Conservation (phyloP, 2,888 invertebrate species). For the Flabesymbios commensalis region DNA sequence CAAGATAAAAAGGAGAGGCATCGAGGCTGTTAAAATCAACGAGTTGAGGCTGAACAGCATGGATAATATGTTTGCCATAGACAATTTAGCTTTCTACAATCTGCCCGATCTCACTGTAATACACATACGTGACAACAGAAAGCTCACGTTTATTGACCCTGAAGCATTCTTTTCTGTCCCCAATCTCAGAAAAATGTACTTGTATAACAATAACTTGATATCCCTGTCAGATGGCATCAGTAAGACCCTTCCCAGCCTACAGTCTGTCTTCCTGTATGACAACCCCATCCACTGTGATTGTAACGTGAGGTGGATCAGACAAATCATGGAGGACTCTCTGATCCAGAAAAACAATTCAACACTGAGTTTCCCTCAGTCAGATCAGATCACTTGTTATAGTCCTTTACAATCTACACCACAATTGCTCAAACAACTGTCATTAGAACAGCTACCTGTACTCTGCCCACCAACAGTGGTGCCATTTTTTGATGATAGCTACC, state of each 20-base stretch:
- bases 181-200: constrained; percentile 74
- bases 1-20: constrained; percentile 7
- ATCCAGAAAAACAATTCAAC: too few relatives aligned
- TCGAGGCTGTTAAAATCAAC: constrained; percentile 43
- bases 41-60: constrained; percentile 57
- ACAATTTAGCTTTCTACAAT: constrained; percentile 57
- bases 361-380: too few relatives aligned
- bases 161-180: constrained; percentile 58
- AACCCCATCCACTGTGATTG: constrained; percentile 64
- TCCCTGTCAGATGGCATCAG: constrained; percentile 55
- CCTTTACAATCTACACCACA: too few relatives aligned
- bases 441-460: too few relatives aligned
- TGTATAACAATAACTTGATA: constrained; percentile 68
- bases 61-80: constrained; percentile 57
- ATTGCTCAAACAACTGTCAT: too few relatives aligned
- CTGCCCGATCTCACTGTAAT: constrained; percentile 60
- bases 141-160: constrained; percentile 65
- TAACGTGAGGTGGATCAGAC: constrained; percentile 45
- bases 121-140: constrained; percentile 61
- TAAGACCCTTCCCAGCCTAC: constrained; percentile 46
- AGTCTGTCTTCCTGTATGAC: constrained; percentile 56
- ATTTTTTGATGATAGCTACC: constrained; percentile 45
- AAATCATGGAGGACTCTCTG: too few relatives aligned
- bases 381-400: too few relatives aligned
- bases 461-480: constrained; percentile 54